A percentile compares a stretch with the other conserved stretches of the same genome.
Evolutionary conservation across 2,113 vertebrate species (phyloP).

Genomic region (Pundamilia nyererei): DNA sequence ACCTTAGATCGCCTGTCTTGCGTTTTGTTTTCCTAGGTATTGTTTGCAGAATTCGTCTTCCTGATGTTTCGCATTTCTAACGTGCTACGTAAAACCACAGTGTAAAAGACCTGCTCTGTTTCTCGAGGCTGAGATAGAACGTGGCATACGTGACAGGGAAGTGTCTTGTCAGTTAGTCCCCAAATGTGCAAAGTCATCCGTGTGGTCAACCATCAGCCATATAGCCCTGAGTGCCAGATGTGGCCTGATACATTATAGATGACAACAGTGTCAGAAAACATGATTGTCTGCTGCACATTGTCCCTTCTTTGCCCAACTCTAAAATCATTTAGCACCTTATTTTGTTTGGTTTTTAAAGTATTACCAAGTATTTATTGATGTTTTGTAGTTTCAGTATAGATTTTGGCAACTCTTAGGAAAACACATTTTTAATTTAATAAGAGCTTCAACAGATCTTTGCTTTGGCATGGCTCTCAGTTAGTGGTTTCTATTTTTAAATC

Average conservation of each 20-base stretch:
- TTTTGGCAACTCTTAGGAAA: neutral
- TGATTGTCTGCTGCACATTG: neutral
- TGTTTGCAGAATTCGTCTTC: neutral
- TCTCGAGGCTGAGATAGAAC: neutral
- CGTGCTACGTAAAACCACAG: neutral
- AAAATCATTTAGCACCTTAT: neutral
- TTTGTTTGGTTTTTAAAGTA: neutral
- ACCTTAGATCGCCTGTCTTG: neutral
- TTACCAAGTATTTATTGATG: neutral
- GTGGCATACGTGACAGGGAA: neutral
- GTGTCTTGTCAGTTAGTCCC: neutral
- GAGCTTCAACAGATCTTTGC: neutral
- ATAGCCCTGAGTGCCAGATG: slow-evolving; percentile 44
- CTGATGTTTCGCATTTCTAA: neutral
- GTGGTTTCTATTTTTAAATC: neutral
- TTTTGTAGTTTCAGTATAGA: neutral
- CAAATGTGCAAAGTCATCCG: neutral
- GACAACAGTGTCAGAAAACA: slow-evolving; percentile 8
- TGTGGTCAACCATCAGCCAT: slow-evolving; percentile 20
- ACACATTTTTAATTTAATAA: neutral
- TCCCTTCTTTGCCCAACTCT: neutral
- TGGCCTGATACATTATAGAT: slow-evolving; percentile 63
- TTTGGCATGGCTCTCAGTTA: neutral
- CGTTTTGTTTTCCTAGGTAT: neutral
- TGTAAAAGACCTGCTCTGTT: neutral